Evolutionary conservation across 2,113 vertebrate species (phyloP), one percentile per base, ranked within the genome.

Genomic region (Xiphias gladius): DNA sequence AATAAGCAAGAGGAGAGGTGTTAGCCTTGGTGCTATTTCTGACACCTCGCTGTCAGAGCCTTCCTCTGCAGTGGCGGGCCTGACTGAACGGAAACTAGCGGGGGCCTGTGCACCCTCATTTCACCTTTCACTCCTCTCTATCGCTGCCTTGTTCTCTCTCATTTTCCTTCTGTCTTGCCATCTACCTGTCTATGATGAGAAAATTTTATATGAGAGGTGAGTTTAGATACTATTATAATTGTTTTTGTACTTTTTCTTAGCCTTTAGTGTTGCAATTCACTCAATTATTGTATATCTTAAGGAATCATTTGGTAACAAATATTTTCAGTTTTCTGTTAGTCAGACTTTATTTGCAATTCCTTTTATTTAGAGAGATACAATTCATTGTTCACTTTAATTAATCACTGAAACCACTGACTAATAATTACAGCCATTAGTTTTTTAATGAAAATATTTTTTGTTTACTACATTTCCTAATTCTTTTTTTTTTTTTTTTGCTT

Each of bases 1-100:
- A 91, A 91, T 92, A 91, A 91, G 86, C 79, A 79, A 84, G 83
- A 89, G 91, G 84, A 89, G 84, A 91, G 85, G 86, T 91, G 92
- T 90, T 93, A 88, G 90, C 88, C 84, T 91, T 73, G 79, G 86
- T 92, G 90, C 89, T 92, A 91, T 94, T 94, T 89, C 86, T 91
- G 88, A 92, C 86, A 89, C 86, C 85, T 89, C 75, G 28, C 87
- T 91, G 87, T 92, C 87, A 83, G 86, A 89, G 68, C 57, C 62
- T 84, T 83, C 79, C 85, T 84, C 76, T 82, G 82, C 90, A 86
- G 76, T 83, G 76, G 80, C 30, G 16, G 71, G 66, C 13, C 64
- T 72, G 89, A 83, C 71, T 87, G 84, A 83, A 87, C 59, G 58
- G 69, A 85, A 89, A 84, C 84, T 71, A 77, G 55, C 20, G 3